phyloP scores from a whole-genome alignment of 2,113 vertebrate species.

The Scomber colias region DNA sequence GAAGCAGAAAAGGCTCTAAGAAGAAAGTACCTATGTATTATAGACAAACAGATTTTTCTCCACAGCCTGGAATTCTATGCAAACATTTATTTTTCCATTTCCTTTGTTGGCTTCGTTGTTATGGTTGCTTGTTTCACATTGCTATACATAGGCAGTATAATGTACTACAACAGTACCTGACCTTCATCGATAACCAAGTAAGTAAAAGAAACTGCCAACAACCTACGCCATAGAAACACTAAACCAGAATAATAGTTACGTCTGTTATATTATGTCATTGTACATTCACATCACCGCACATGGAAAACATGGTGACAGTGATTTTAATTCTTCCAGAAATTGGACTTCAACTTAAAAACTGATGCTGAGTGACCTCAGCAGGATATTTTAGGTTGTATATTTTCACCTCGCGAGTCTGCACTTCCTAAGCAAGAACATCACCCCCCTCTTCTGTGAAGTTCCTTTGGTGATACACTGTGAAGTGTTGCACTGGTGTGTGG shows the following conservation, averaged over 20 bases:
- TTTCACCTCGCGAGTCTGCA: constrained; percentile 44
- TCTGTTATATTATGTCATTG: background rate
- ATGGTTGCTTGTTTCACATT: constrained; percentile 12
- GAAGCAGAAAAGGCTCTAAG: constrained; percentile 9
- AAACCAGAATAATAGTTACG: background rate
- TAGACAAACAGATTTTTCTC: constrained; percentile 22
- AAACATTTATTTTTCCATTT: too few relatives aligned
- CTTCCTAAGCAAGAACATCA: constrained; percentile 32
- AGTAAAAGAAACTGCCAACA: background rate
- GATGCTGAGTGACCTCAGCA: constrained; percentile 51
- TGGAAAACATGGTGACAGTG: constrained; percentile 40
- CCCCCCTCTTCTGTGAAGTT: constrained; percentile 37
- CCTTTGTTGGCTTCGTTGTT: too few relatives aligned
- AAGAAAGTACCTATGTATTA: constrained; percentile 38
- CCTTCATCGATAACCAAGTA: background rate
- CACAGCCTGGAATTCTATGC: background rate
- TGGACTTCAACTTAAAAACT: constrained; percentile 47
- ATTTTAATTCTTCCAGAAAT: constrained; percentile 52
- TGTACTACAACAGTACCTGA: too few relatives aligned
- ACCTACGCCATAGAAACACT: background rate
- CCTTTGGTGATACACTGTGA: constrained; percentile 27
- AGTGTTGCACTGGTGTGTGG: background rate
- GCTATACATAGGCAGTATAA: background rate
- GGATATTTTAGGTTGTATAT: constrained; percentile 71
- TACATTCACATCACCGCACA: constrained; percentile 1